Evolutionary conservation across 2,888 invertebrate species (phyloP).

Genomic region (Tipula unca): DNA sequence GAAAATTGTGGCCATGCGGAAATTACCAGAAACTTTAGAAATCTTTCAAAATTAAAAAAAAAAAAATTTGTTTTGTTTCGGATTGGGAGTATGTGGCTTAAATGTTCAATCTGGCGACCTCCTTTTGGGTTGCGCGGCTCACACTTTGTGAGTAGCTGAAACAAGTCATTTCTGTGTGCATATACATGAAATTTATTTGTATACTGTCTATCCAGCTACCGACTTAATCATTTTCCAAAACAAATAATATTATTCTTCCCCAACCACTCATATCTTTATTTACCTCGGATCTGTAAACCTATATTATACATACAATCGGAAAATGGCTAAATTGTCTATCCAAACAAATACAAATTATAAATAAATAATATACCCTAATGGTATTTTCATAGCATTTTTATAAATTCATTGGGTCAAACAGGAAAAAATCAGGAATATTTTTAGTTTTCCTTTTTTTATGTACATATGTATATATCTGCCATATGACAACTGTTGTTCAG

Average conservation of each 20-base stretch:
- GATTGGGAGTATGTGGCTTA: too few species aligned
- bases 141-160: too few species aligned
- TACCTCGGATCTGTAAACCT: background rate
- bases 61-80: too few species aligned
- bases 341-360: background rate
- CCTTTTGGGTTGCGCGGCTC: too few species aligned
- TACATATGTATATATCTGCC: too few species aligned
- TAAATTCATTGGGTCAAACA: background rate
- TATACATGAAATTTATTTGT: background rate
- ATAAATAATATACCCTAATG: background rate
- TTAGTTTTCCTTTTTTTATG: background rate
- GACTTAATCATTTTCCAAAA: background rate
- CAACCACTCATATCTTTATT: background rate
- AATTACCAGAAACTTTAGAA: too few species aligned
- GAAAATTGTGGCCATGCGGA: too few species aligned
- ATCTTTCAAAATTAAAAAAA: too few species aligned
- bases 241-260: background rate
- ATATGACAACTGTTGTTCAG: background rate
- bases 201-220: background rate
- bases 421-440: background rate
- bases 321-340: background rate
- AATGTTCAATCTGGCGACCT: too few species aligned
- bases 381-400: background rate
- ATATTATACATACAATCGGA: background rate
- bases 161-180: too few species aligned